phyloP scores from a whole-genome alignment of 2,888 invertebrate species.

The Leptothorax acervorum region DNA sequence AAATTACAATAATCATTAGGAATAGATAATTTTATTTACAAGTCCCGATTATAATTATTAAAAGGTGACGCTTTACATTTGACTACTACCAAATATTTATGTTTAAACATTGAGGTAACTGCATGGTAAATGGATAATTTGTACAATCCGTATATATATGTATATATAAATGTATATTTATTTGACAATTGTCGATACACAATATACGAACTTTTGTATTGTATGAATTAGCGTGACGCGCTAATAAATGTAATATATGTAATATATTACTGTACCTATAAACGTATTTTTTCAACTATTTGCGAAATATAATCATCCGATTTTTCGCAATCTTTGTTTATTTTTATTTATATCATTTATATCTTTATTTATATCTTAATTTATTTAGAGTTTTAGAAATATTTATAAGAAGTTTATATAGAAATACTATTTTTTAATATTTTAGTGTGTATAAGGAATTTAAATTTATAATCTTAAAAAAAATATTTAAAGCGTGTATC shows the following conservation, averaged over 20 bases:
- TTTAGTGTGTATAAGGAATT: not conserved
- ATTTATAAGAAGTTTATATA: not conserved
- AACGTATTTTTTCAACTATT: not conserved
- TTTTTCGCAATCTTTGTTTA: not conserved
- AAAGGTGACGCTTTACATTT: constrained; percentile 14
- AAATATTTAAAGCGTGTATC: not conserved
- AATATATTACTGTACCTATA: not conserved
- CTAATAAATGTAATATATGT: not conserved
- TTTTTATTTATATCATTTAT: not conserved
- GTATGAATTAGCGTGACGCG: not conserved
- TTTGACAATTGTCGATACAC: not conserved
- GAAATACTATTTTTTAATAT: not conserved
- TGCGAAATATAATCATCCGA: not conserved
- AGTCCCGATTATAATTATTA: constrained; percentile 12
- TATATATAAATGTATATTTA: not conserved
- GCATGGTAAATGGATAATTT: constrained; percentile 4
- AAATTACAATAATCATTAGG: not conserved
- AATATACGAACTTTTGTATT: not conserved
- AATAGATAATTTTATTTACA: not conserved
- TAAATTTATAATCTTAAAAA: not conserved
- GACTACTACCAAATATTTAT: constrained; percentile 18
- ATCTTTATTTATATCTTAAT: not conserved
- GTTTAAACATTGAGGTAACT: constrained; percentile 9
- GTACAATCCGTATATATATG: not conserved
- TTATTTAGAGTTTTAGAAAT: not conserved